Evolutionary conservation across 2,888 invertebrate genomes (phyloP), one percentile per base, ranked within the genome.

Genomic region (Crossocerus cetratus): DNA sequence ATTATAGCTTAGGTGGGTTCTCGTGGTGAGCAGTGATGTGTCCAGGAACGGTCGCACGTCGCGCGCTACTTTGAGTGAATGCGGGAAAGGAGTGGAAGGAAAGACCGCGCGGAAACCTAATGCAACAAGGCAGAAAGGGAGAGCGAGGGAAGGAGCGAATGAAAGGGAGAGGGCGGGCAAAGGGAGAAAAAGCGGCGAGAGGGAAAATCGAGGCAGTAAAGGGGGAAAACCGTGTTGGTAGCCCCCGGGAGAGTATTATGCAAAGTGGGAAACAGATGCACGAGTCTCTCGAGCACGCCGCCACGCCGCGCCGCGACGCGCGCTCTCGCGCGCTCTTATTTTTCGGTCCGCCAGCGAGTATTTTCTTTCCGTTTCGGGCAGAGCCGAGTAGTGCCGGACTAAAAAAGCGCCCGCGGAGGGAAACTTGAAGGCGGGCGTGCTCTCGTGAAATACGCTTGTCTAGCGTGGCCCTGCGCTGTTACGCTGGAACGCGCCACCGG

Each of bases 221-320:
- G 64, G 49, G 65, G 71, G 61, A 70, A 69, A 77, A 73, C 57
- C 63, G 67, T 73, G 32, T 32, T 74, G 59, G 64, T 49, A 60
- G 69, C 54, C 73, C 69, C 67, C 67, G 18, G 44, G 83, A 79
- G 82, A 84, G 78, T 85, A 85, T 85, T 85, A 85, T 85, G 85
- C 85, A 85, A 85, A 85, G 83, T 82, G 82, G 81, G 82, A 85
- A 85, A 85, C 85, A 85, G 85, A 85, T 85, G 85, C 84, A 85
- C 80, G 82, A 65, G 74, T 72, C 82, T 75, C 82, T 45, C 18
- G 80, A 72, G 80, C 66, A 43, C 64, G 78, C 69, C 75, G 73
- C 69, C 75, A 72, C 2, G 32, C 32, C 8, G 32, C 32, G 8
- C 32, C 11, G 32, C 32, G 32, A 32, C 11, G 32, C 8, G 32